phyloP scores from a whole-genome alignment of 2,888 invertebrate species.

The Pseudococcus viburni region DNA sequence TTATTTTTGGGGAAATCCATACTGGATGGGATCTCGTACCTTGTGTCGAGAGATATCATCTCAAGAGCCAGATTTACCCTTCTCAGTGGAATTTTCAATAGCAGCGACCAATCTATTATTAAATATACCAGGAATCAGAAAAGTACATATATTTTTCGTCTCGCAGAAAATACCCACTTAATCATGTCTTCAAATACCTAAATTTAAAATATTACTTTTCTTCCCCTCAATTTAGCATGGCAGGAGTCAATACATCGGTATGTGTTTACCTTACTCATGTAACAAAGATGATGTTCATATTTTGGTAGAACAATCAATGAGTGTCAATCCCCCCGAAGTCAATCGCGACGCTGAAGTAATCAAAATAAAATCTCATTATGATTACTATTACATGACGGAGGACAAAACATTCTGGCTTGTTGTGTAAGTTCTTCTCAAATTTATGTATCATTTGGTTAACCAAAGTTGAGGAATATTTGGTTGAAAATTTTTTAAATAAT shows the following conservation, averaged over 20 bases:
- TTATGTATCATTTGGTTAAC: not conserved
- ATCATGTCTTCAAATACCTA: not conserved
- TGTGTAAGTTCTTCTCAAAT: conserved; percentile 74
- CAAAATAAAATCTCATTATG: conserved; percentile 75
- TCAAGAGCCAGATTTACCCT: conserved; percentile 75
- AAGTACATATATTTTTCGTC: conserved; percentile 57
- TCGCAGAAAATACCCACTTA: not conserved
- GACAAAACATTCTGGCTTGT: conserved; percentile 80
- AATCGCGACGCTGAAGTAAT: conserved; percentile 68
- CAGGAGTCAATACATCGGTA: conserved; percentile 80
- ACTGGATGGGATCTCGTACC: conserved; percentile 84
- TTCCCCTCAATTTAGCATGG: conserved; percentile 3
- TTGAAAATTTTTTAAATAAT: no score
- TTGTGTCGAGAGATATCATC: conserved; percentile 74
- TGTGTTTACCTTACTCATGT: conserved; percentile 83
- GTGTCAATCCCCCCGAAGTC: conserved; percentile 64
- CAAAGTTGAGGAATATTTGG: no score
- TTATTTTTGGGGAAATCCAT: conserved; percentile 85
- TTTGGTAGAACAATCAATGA: conserved; percentile 72
- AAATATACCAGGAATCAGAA: conserved; percentile 60
- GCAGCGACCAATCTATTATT: conserved; percentile 73
- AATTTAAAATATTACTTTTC: not conserved
- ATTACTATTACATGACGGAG: conserved; percentile 76
- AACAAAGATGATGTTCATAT: conserved; percentile 76
- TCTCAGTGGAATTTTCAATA: conserved; percentile 80